These are phyloP conservation scores for Notiomystis cincta DNA, from an alignment of 2,113 vertebrate species.

Conservation along the genomic window DNA sequence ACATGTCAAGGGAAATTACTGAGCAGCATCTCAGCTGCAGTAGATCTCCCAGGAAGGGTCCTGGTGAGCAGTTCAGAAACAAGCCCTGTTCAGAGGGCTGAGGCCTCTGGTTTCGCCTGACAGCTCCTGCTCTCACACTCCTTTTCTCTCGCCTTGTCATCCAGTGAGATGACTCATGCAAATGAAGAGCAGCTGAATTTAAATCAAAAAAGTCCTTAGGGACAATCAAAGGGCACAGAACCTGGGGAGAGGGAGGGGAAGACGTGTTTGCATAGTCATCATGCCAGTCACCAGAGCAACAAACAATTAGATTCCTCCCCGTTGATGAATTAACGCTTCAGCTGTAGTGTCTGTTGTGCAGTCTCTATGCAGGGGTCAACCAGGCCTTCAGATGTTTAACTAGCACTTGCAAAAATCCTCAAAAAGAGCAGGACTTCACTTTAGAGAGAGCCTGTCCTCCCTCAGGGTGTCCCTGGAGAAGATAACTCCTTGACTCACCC, in stretches of 20 bases:
- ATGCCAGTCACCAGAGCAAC: slow-evolving; percentile 5
- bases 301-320: slow-evolving; percentile 28
- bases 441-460: neutral
- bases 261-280: slow-evolving; percentile 20
- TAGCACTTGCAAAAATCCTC: neutral
- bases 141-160: slow-evolving; percentile 26
- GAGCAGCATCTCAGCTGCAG: neutral
- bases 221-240: slow-evolving; percentile 44
- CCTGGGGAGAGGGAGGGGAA: neutral
- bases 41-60: neutral
- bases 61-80: neutral
- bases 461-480: neutral
- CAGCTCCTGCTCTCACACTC: neutral
- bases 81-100: neutral
- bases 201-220: neutral
- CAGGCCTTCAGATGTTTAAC: slow-evolving; percentile 8
- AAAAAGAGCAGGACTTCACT: neutral
- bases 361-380: neutral
- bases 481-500: neutral
- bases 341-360: neutral
- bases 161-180: slow-evolving; percentile 21
- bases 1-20: neutral
- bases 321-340: neutral
- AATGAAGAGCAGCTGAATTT: slow-evolving; percentile 33
- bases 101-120: neutral